These are phyloP conservation scores for Fregata magnificens DNA, from an alignment of 2,113 vertebrate genomes.

Conservation along the genomic window DNA sequence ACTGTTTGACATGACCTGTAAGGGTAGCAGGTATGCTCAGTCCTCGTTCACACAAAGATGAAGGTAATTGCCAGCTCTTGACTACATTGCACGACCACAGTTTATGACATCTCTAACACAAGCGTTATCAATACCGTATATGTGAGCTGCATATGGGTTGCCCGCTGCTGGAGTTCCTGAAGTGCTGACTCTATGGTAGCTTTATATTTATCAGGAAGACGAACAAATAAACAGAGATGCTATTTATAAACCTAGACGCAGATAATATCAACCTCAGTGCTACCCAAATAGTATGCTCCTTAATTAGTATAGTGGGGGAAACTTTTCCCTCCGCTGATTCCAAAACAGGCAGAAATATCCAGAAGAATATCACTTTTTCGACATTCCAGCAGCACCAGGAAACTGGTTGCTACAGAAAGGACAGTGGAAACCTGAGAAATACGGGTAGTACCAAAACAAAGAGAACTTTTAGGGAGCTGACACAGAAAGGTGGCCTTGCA, in stretches of 20 bases:
- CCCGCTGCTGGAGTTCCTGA: neutral
- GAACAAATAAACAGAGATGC: neutral
- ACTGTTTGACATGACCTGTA: neutral
- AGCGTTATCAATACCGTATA: neutral
- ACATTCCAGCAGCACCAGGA: neutral
- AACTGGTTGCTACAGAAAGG: neutral
- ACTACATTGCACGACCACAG: rapidly evolving
- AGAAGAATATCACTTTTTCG: neutral
- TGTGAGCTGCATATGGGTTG: neutral
- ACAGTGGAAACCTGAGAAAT: neutral
- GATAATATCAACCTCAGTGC: neutral
- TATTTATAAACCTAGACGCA: neutral
- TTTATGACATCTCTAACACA: neutral
- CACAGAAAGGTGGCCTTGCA: neutral
- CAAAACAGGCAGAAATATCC: neutral
- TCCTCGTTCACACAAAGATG: neutral
- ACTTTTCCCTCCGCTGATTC: neutral
- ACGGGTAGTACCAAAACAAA: neutral
- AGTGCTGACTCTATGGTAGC: neutral
- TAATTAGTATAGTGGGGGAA: neutral
- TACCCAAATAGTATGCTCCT: neutral
- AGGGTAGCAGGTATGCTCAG: neutral
- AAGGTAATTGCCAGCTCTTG: neutral
- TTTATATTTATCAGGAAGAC: neutral
- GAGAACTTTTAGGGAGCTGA: neutral